Conservation (phyloP, 2,797 vertebrate genomes). For the Cetoscarus ocellatus region DNA sequence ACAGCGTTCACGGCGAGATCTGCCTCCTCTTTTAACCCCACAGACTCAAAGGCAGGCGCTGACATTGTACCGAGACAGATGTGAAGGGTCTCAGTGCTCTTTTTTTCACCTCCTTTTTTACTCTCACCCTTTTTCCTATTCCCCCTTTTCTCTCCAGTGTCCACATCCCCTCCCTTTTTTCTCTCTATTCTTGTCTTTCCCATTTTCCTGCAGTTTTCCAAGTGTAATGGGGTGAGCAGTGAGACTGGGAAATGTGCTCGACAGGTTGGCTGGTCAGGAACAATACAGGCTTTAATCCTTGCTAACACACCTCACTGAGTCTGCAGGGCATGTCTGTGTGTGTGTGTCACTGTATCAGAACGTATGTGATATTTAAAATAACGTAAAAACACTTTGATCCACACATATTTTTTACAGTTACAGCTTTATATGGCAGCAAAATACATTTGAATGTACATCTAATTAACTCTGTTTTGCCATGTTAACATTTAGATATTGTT, state of each 20-base stretch:
- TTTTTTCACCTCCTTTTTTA: slow-evolving; percentile 26
- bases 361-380: slow-evolving; percentile 14
- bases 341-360: slow-evolving; percentile 27
- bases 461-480: no score
- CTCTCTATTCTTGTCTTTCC: slow-evolving; percentile 50
- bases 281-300: slow-evolving; percentile 78
- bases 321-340: slow-evolving; percentile 44
- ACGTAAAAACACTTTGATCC: not conserved
- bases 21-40: slow-evolving; percentile 84
- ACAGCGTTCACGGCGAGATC: slow-evolving; percentile 83
- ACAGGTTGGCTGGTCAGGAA: slow-evolving; percentile 80
- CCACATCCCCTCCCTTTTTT: slow-evolving; percentile 44
- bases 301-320: slow-evolving; percentile 78
- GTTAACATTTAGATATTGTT: no score
- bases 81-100: slow-evolving; percentile 69
- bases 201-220: slow-evolving; percentile 68
- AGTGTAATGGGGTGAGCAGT: slow-evolving; percentile 76
- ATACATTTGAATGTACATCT: no score
- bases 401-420: not conserved
- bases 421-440: not conserved
- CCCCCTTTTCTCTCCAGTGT: slow-evolving; percentile 43
- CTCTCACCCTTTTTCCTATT: slow-evolving; percentile 29
- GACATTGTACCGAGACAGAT: slow-evolving; percentile 83
- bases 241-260: slow-evolving; percentile 60
- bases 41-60: slow-evolving; percentile 80